Evolutionary conservation across 2,797 vertebrate genomes (phyloP).

Genomic region (Saguinus oedipus): DNA sequence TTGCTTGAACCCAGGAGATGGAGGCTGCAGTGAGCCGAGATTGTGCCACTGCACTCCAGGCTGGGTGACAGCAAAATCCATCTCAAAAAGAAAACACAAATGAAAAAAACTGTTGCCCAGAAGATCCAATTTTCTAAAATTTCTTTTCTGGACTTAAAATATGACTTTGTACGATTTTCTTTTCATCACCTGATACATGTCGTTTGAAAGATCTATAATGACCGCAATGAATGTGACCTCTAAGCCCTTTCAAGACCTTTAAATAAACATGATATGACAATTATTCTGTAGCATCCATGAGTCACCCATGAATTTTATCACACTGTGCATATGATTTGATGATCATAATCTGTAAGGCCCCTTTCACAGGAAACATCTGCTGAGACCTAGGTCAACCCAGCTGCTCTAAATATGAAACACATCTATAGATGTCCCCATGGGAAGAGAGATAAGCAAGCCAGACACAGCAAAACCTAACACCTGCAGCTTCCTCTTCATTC

Average conservation of each 20-base stretch:
- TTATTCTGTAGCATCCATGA: slow-evolving; percentile 27
- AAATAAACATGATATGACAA: background rate
- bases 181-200: background rate
- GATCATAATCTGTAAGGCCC: slow-evolving; percentile 16
- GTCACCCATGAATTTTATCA: slow-evolving; percentile 40
- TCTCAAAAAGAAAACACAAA: background rate
- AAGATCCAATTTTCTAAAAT: background rate
- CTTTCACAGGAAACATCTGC: slow-evolving; percentile 70
- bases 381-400: slow-evolving; percentile 22
- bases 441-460: slow-evolving; percentile 25
- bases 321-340: background rate
- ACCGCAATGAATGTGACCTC: background rate
- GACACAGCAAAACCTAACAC: background rate
- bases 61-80: background rate
- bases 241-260: background rate
- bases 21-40: background rate
- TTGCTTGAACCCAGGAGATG: background rate
- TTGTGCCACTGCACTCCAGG: background rate
- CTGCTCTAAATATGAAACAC: slow-evolving; percentile 61
- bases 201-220: background rate
- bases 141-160: slow-evolving; percentile 10
- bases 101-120: background rate
- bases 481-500: slow-evolving; percentile 5
- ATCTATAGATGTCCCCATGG: background rate
- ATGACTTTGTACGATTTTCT: slow-evolving; percentile 47